A percentile compares a stretch with the other conserved stretches of the same genome.
Conservation (phyloP, 2,113 vertebrate genomes). For the Nesospiza acunhae region DNA sequence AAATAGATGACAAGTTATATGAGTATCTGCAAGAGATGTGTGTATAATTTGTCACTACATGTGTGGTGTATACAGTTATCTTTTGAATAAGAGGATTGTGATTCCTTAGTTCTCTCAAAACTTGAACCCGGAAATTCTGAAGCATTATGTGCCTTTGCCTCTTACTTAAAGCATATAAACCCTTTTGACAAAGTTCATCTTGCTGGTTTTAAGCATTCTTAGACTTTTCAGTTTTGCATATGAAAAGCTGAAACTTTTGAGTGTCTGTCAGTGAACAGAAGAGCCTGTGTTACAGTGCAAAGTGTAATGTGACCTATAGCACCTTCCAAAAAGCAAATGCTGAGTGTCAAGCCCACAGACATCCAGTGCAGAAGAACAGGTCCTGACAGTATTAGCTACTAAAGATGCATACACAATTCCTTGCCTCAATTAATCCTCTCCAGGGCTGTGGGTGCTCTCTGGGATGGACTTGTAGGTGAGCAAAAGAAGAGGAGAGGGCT, state of each 20-base stretch:
- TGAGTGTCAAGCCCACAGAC: background rate
- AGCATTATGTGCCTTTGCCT: background rate
- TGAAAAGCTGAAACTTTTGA: background rate
- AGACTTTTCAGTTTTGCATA: background rate
- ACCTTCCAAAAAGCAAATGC: background rate
- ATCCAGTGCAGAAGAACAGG: background rate
- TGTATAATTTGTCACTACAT: background rate
- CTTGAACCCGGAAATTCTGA: background rate
- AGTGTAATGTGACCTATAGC: background rate
- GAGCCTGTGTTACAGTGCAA: background rate
- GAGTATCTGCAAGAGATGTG: background rate
- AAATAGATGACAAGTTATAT: background rate
- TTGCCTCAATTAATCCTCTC: background rate
- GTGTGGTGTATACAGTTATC: background rate
- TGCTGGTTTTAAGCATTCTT: background rate
- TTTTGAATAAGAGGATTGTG: background rate
- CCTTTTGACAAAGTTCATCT: background rate
- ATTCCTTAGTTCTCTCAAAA: background rate
- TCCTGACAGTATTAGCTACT: background rate
- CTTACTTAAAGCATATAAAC: background rate
- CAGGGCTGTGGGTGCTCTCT: fast-evolving
- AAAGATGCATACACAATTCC: fast-evolving
- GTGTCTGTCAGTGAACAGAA: background rate
- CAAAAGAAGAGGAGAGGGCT: background rate
- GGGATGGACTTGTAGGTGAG: background rate